These are phyloP conservation scores for Periophthalmodon schlosseri DNA, from an alignment of 2,113 vertebrate species.

Conservation along the genomic window DNA sequence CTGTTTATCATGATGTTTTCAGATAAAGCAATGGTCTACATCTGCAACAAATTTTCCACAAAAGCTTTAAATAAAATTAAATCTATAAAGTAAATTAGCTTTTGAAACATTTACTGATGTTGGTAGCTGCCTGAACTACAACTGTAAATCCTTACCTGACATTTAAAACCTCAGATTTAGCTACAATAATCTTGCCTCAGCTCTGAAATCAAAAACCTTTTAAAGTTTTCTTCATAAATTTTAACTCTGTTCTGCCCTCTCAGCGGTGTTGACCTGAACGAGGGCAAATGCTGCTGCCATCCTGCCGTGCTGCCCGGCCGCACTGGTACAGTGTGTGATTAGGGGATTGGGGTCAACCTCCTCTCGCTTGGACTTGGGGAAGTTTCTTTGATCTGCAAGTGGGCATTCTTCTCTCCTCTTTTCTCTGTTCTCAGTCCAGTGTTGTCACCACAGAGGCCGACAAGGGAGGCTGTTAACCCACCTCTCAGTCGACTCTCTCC, in stretches of 20 bases:
- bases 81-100: too few species aligned
- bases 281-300: slow-evolving; percentile 44
- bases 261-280: slow-evolving; percentile 34
- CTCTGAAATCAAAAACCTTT: slow-evolving; percentile 13
- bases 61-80: background rate
- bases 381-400: slow-evolving; percentile 68
- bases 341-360: slow-evolving; percentile 61
- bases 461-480: slow-evolving; percentile 70
- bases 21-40: background rate
- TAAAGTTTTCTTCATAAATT: background rate
- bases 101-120: too few species aligned
- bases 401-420: slow-evolving; percentile 53
- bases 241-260: slow-evolving; percentile 22
- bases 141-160: background rate
- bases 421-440: slow-evolving; percentile 54
- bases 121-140: too few species aligned
- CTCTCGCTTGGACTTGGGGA: slow-evolving; percentile 41
- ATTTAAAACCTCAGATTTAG: background rate
- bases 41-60: background rate
- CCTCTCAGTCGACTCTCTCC: slow-evolving; percentile 52
- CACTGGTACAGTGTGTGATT: slow-evolving; percentile 57
- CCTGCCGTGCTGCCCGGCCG: slow-evolving; percentile 11
- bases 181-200: slow-evolving; percentile 12
- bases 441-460: slow-evolving; percentile 44
- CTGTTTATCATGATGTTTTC: background rate